Evolutionary conservation across 2,797 vertebrate species (phyloP).

Genomic region (Psittacula derbiana): DNA sequence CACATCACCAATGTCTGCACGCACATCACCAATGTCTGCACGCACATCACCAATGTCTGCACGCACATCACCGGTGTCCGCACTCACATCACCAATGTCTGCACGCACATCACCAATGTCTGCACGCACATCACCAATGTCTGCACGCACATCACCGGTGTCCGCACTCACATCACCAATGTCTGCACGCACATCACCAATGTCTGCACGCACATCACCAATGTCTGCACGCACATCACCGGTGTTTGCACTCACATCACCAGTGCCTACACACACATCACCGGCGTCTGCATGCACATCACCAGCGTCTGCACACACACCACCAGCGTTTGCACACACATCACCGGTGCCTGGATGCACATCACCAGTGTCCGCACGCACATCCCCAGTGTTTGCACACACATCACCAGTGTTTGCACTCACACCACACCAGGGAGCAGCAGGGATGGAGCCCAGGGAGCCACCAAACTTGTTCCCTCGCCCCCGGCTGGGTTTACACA

Average conservation of each 20-base stretch:
- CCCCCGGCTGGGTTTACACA: background rate
- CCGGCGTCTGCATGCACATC: accelerated
- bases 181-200: accelerated
- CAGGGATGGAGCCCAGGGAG: background rate
- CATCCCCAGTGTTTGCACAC: accelerated
- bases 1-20: background rate
- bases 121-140: too few relatives aligned
- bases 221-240: too few relatives aligned
- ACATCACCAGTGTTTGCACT: background rate
- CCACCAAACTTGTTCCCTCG: background rate
- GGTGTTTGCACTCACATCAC: too few relatives aligned
- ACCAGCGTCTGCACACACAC: accelerated
- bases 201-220: accelerated
- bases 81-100: accelerated
- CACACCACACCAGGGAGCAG: background rate
- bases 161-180: accelerated
- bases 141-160: accelerated
- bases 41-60: too few relatives aligned
- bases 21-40: accelerated
- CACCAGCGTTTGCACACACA: accelerated
- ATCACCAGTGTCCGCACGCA: accelerated
- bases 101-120: too few relatives aligned
- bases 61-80: accelerated
- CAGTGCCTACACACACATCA: accelerated
- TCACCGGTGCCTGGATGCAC: too few relatives aligned